phyloP scores from a whole-genome alignment of 2,797 vertebrate species.

The Enteromius radiatus region DNA sequence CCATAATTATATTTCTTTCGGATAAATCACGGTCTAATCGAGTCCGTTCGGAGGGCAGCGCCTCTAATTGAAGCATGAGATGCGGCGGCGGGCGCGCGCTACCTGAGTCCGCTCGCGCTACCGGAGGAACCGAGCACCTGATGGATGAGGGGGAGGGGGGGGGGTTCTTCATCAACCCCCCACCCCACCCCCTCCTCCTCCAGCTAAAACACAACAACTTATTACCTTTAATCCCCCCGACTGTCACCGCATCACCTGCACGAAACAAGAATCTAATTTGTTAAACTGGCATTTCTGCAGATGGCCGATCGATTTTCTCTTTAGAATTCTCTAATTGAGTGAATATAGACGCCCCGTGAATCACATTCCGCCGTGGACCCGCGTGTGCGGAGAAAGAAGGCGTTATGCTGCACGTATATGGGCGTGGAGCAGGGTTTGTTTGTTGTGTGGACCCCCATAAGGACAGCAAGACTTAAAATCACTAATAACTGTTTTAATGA shows the following conservation, averaged over 20 bases:
- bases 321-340: constrained; percentile 95
- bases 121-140: constrained; percentile 65
- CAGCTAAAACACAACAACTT: constrained; percentile 85
- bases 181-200: constrained; percentile 60
- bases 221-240: constrained; percentile 89
- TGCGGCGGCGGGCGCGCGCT: constrained; percentile 79
- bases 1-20: constrained; percentile 99
- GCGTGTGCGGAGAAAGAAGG: neutral
- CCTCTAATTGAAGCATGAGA: constrained; percentile 93
- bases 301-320: constrained; percentile 96
- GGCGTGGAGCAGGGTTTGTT: neutral
- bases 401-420: neutral
- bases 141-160: constrained; percentile 42
- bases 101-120: constrained; percentile 68
- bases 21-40: constrained; percentile 99
- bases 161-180: constrained; percentile 57
- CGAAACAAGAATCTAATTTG: constrained; percentile 96
- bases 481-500: neutral
- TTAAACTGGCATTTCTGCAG: constrained; percentile 92
- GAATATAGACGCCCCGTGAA: constrained; percentile 86
- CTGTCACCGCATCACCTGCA: constrained; percentile 94
- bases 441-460: neutral
- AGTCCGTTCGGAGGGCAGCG: constrained; percentile 93
- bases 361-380: constrained; percentile 74
- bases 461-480: neutral